A percentile compares a stretch with the other conserved stretches of the same genome.
phyloP scores from a whole-genome alignment of 1,140 invertebrate species.

The Cataglyphis hispanica region DNA sequence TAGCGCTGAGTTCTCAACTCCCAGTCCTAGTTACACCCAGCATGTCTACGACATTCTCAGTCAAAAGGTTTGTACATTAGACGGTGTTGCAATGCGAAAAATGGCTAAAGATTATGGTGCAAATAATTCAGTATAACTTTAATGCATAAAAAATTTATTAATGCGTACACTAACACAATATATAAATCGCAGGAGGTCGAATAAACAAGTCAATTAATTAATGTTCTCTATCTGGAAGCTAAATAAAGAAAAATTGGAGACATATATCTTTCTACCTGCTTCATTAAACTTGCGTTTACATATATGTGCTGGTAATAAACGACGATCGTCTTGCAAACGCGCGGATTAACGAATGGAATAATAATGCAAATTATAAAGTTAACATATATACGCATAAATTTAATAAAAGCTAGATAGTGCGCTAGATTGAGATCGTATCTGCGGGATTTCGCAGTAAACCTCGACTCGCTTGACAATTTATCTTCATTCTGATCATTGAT shows the following conservation, averaged over 20 bases:
- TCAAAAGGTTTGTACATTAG: conserved; percentile 1
- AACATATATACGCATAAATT: background rate
- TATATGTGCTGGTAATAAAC: background rate
- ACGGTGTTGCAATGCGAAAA: background rate
- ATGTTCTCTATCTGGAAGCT: background rate
- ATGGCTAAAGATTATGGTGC: background rate
- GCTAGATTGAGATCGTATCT: conserved; percentile 1
- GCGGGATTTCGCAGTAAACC: background rate
- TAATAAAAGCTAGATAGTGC: background rate
- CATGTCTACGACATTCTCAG: background rate
- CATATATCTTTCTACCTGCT: background rate
- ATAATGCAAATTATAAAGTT: background rate
- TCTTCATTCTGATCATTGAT: conserved; percentile 72
- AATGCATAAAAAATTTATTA: background rate
- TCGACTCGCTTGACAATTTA: conserved; percentile 51
- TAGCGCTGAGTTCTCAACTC: background rate
- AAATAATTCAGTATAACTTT: background rate
- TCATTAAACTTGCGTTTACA: background rate
- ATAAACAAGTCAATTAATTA: background rate
- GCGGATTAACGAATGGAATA: background rate
- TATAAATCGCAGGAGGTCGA: background rate
- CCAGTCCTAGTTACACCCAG: background rate
- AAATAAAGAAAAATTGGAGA: background rate
- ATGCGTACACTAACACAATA: background rate
- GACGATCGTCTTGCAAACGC: background rate